phyloP scores from a whole-genome alignment of 2,113 vertebrate species.

The Brachirus orientalis region DNA sequence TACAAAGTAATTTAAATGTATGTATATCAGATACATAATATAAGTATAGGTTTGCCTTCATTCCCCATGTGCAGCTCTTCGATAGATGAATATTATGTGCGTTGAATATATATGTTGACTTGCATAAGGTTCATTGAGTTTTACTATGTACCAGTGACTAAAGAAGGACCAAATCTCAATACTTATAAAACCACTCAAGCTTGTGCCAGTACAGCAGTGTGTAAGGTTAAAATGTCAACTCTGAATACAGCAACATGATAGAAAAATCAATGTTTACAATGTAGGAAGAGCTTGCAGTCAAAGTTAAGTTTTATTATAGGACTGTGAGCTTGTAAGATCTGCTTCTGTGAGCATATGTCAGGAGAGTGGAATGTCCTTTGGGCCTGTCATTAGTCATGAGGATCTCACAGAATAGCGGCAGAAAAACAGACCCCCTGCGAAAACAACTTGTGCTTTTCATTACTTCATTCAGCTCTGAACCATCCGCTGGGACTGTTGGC shows the following conservation, averaged over 20 bases:
- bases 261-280: constrained; percentile 1
- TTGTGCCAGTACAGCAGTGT: neutral
- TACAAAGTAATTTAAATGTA: constrained; percentile 9
- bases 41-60: too few relatives aligned
- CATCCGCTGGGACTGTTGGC: constrained; percentile 22
- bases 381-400: constrained; percentile 47
- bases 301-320: constrained; percentile 1
- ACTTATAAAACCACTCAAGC: constrained; percentile 2
- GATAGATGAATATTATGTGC: too few relatives aligned
- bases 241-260: neutral
- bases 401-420: constrained; percentile 32
- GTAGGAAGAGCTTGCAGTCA: neutral
- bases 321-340: constrained; percentile 12
- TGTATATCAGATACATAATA: neutral
- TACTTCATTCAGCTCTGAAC: constrained; percentile 39
- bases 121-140: too few relatives aligned
- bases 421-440: constrained; percentile 41
- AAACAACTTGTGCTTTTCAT: constrained; percentile 73
- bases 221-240: too few relatives aligned
- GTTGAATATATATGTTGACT: too few relatives aligned
- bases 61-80: too few relatives aligned
- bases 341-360: constrained; percentile 21
- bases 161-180: neutral
- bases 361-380: constrained; percentile 28
- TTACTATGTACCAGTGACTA: neutral